These are phyloP conservation scores for Eledona agricola DNA, from an alignment of 2,888 invertebrate species.

Conservation along the genomic window DNA sequence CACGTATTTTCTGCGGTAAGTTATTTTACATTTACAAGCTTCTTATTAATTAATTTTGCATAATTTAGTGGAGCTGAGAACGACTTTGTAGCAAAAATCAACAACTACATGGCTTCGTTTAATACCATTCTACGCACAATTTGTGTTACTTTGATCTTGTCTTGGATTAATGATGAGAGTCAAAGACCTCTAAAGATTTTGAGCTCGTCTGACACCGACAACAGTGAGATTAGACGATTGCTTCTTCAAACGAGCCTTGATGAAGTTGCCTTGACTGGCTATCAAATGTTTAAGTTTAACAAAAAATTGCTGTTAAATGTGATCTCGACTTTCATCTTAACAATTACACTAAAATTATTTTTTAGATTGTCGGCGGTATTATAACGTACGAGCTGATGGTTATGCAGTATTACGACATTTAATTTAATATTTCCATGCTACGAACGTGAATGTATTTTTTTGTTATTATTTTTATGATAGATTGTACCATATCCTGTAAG, in stretches of 20 bases:
- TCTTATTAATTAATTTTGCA: background rate
- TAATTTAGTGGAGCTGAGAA: background rate
- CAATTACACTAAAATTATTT: too few species aligned
- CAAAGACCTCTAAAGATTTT: conserved; percentile 4
- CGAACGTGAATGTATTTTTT: too few species aligned
- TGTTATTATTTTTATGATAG: too few species aligned
- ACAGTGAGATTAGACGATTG: conserved; percentile 10
- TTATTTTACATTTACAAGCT: background rate
- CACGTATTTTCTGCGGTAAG: conserved; percentile 4
- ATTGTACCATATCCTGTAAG: too few species aligned
- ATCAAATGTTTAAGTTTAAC: conserved; percentile 16
- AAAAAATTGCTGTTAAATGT: conserved; percentile 11
- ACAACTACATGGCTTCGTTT: background rate
- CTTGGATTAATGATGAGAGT: conserved; percentile 18
- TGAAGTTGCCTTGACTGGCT: conserved; percentile 15
- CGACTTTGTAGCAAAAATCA: background rate
- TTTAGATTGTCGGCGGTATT: conserved; percentile 13
- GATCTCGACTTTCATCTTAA: background rate
- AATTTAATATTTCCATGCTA: too few species aligned
- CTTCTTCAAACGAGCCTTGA: conserved; percentile 16
- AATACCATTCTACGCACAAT: background rate
- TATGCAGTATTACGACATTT: conserved; percentile 10
- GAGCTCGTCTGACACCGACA: conserved; percentile 3
- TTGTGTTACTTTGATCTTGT: conserved; percentile 6
- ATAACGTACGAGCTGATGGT: conserved; percentile 18